Base-by-base conservation (phyloP, 2,888 invertebrate species). In the Drosophila neonasuta region DNA sequence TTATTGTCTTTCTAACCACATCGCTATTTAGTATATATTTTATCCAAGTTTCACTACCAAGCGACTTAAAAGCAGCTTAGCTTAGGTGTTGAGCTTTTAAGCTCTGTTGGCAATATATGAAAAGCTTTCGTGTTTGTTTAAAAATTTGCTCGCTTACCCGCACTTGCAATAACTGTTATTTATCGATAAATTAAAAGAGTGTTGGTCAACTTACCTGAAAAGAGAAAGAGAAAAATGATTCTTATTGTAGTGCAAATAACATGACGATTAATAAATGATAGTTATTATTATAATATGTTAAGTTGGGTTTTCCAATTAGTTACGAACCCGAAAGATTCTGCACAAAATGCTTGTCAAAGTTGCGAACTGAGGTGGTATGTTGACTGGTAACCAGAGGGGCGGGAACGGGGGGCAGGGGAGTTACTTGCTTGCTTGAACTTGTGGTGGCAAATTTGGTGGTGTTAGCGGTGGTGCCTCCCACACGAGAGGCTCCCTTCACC, bases 121-220 rank as follows among this genome's bases (percentile, higher is more conserved):
- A 8, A n/a, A 46, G 46, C 46, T 46, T 30, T 30, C 10, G 4
- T n/a, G n/a, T 46, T n/a, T n/a, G n/a, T 46, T n/a, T 15, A 46
- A 49, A 55, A 46, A 36, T 74, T 68, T 54, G 74, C 57, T 74
- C 39, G 70, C 73, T 74, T 74, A 74, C 74, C 70, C 65, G 51
- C 13, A 29, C 7, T 46, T 32, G 30, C 32, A 32, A 8, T 9
- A 13, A 24, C 8, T 24, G 15, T 6, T 51, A 20, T 36, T 55
- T 49, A 49, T 57, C 36, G 20, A 46, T 20, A 42, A 44, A 9
- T 17, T 34, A 24, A 49, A 9, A 29, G 46, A 30, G 41, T 32
- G 9, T 3, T 48, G 39, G 51, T 60, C 44, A 74, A 84, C 84
- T 85, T 85, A 85, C 84, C 84, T 85, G 60, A 60, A 75, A 81